Evolutionary conservation across 92 coral and sea anemone genomes (phyloP).

Genomic region (Palythoa heliodiscus): DNA sequence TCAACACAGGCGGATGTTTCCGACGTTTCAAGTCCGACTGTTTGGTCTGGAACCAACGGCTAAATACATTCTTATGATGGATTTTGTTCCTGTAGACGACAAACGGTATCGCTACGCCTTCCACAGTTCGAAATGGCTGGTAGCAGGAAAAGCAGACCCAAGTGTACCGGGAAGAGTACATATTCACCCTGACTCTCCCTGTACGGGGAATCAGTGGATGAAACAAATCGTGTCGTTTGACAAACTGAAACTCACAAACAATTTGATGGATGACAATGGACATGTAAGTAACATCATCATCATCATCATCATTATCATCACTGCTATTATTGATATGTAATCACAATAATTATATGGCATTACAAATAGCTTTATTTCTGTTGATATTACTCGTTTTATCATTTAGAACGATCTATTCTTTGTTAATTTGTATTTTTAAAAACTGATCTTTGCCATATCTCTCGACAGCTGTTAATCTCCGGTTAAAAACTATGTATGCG

Average conservation of each 20-base stretch:
- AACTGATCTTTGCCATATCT: too few relatives aligned
- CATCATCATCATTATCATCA: not conserved
- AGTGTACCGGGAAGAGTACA: conserved; percentile 39
- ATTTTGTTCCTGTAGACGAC: conserved; percentile 98
- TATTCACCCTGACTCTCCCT: conserved; percentile 98
- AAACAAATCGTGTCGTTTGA: conserved; percentile 97
- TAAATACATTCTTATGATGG: conserved; percentile 98
- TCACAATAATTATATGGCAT: too few relatives aligned
- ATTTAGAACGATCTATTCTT: too few relatives aligned
- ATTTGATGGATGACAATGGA: conserved; percentile 97
- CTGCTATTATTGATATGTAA: too few relatives aligned
- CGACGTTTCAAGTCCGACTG: conserved; percentile 93
- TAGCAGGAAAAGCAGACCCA: conserved; percentile 99
- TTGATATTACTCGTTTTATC: too few relatives aligned
- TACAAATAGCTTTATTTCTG: too few relatives aligned
- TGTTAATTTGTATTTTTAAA: too few relatives aligned
- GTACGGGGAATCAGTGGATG: conserved; percentile 99
- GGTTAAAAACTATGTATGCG: too few relatives aligned
- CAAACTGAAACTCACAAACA: conserved; percentile 93
- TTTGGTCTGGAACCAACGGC: conserved; percentile 91
- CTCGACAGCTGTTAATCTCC: too few relatives aligned
- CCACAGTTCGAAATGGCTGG: conserved; percentile 99
- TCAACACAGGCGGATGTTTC: conserved; percentile 87
- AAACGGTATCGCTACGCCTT: conserved; percentile 98
- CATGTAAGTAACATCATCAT: conserved; percentile 71